Percentiles rank a stretch among this genome's conserved stretches.
Conservation (phyloP, 2,113 vertebrate species). For the Poeciliopsis prolifica region DNA sequence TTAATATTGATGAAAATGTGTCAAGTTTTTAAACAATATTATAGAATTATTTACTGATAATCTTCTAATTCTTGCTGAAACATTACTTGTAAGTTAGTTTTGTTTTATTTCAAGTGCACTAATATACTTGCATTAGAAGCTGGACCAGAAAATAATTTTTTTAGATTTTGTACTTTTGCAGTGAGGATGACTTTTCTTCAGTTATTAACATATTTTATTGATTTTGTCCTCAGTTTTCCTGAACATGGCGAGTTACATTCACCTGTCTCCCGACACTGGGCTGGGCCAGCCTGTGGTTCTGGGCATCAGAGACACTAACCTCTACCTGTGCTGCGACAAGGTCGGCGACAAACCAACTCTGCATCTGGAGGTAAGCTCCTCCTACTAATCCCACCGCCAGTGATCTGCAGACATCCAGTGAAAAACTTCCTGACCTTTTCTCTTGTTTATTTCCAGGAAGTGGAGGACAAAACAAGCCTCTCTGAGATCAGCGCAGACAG, state of each 20-base stretch:
- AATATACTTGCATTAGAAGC: too few species aligned
- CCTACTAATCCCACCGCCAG: neutral
- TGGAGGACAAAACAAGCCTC: slow-evolving; percentile 40
- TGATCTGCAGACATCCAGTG: neutral
- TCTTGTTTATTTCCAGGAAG: slow-evolving; percentile 32
- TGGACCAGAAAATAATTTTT: too few species aligned
- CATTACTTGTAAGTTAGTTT: too few species aligned
- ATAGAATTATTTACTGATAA: too few species aligned
- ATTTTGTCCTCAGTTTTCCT: slow-evolving; percentile 58
- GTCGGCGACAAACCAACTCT: slow-evolving; percentile 34
- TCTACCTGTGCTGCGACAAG: slow-evolving; percentile 68
- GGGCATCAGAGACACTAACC: slow-evolving; percentile 59
- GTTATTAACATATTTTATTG: neutral
- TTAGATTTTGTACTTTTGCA: neutral
- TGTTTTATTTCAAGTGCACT: too few species aligned
- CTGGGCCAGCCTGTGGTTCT: slow-evolving; percentile 60
- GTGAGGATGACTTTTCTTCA: neutral
- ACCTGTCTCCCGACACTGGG: neutral
- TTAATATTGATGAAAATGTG: too few species aligned
- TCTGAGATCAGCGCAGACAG: slow-evolving; percentile 2
- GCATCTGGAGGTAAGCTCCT: slow-evolving; percentile 70
- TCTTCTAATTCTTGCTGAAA: too few species aligned
- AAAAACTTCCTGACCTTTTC: slow-evolving; percentile 9
- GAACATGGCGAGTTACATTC: slow-evolving; percentile 67
- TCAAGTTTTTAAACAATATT: too few species aligned